Evolutionary conservation across 2,113 vertebrate species (phyloP), one percentile per base, ranked within the genome.

Genomic region (Oophaga pumilio): DNA sequence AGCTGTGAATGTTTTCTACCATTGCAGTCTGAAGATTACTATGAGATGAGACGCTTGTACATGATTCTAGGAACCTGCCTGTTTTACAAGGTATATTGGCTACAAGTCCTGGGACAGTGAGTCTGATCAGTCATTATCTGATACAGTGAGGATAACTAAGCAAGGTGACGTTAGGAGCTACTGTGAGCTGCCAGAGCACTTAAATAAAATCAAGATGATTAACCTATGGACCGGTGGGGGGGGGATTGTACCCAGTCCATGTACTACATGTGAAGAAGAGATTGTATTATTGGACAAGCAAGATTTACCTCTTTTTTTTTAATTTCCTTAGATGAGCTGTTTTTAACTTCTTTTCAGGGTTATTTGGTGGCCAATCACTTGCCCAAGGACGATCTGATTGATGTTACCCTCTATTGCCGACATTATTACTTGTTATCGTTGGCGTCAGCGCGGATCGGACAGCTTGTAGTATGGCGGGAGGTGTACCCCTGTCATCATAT

Each of bases 391-490:
- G 96, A 98, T 90, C 96, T 99, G 13, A 89, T 96, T 89, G 97
- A 97, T 14, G 94, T 99, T 82, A 95, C 95, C 71, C 90, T 95
- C 52, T 99, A 99, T 85, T 97, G 96, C 89, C 97, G 96, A 89
- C 97, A 98, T 90, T 95, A 97, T 88, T 95, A 96, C 77, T 95
- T 99, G 71, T 93, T 99, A 89, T 94, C 97, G 0, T 93, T 98
- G 93, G 95, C 95, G 22, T 94, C 96, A 0, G 96, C 96, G 87
- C 95, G 95, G 4, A 93, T 98, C 50, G 95, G 95, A 28, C 98
- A 98, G 92, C 90, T 99, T 88, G 96, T 99, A 89, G 92, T 99
- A 88, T 99, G 98, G 98, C 91, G 97, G 89, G 97, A 99, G 90
- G 97, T 98, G 28, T 99, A 99, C 89, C 97, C 96, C 0, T 94